phyloP scores from a whole-genome alignment of 2,797 vertebrate genomes.

The Stomatorhinus walkeri region DNA sequence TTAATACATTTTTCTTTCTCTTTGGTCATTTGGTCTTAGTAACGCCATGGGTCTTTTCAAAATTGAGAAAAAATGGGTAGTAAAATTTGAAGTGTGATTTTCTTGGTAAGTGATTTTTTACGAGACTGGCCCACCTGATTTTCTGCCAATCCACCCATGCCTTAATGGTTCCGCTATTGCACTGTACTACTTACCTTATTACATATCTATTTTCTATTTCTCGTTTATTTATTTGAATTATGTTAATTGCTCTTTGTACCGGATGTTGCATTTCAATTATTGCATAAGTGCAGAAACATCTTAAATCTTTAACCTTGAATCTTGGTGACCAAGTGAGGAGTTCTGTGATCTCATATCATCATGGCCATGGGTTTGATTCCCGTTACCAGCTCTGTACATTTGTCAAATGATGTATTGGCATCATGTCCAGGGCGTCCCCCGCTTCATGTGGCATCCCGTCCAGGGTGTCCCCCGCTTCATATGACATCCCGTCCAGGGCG shows the following conservation, averaged over 20 bases:
- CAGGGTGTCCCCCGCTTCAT: background rate
- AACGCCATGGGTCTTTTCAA: background rate
- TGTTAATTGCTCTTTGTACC: background rate
- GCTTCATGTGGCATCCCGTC: background rate
- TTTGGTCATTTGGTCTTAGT: background rate
- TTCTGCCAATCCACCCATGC: background rate
- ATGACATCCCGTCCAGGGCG: background rate
- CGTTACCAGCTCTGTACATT: background rate
- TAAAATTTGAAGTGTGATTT: background rate
- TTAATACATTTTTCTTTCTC: background rate
- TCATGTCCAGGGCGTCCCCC: background rate
- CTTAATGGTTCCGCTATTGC: background rate
- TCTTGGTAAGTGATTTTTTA: background rate
- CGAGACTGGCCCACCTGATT: background rate
- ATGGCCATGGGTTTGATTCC: background rate
- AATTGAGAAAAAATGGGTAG: background rate
- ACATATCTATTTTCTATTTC: background rate
- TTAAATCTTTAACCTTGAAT: background rate
- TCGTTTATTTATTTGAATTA: background rate
- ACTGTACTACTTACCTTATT: background rate
- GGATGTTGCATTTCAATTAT: background rate
- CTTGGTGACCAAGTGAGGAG: background rate
- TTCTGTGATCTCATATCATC: background rate
- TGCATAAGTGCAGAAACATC: background rate
- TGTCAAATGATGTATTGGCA: background rate